Evolutionary conservation across 2,888 invertebrate genomes (phyloP), one percentile per base, ranked within the genome.

Genomic region (Drosophila incognita): DNA sequence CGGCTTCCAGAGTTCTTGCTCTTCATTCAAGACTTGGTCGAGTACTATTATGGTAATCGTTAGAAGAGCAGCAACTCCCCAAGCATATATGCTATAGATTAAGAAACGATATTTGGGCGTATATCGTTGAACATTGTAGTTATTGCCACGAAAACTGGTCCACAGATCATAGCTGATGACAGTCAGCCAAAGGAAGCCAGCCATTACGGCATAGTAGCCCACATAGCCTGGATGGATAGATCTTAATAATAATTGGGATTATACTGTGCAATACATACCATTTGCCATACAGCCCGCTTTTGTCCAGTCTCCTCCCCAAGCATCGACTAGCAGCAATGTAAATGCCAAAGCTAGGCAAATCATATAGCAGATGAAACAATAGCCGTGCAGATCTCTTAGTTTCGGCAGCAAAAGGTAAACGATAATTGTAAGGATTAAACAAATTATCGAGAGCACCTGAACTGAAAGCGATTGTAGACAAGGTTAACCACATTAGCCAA

Each of bases 131-230:
- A 70, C 60, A 0, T 70, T 77, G 33, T 73, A 80, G 31, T 46
- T 66, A 31, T 68, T 79, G 1, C 69, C 76, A 0, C 83, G 79
- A 36, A 92, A 86, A 59, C 80, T 81, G 94, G 96, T 95, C 96
- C 96, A 97, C 85, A 97, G 96, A 91, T 97, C 97, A 91, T 96
- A 95, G 92, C 97, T 97, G 94, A 97, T 97, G 15, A 97, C 95
- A 90, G 97, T 97, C 83, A 97, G 94, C 97, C 97, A 97, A 91
- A 96, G 96, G 94, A 97, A 97, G 76, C 96, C 96, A 31, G 96
- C 95, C 93, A 97, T 94, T 90, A 97, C 96, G 69, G 95, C 95
- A 92, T 95, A 97, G 92, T 96, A 95, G 53, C 89, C 84, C 11
- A 81, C 7, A 36, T 81, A 90, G 15, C 92, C 92, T 92, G 29